These are phyloP conservation scores for Opisthograptis luteolata DNA, from an alignment of 2,888 invertebrate species.

Conservation along the genomic window DNA sequence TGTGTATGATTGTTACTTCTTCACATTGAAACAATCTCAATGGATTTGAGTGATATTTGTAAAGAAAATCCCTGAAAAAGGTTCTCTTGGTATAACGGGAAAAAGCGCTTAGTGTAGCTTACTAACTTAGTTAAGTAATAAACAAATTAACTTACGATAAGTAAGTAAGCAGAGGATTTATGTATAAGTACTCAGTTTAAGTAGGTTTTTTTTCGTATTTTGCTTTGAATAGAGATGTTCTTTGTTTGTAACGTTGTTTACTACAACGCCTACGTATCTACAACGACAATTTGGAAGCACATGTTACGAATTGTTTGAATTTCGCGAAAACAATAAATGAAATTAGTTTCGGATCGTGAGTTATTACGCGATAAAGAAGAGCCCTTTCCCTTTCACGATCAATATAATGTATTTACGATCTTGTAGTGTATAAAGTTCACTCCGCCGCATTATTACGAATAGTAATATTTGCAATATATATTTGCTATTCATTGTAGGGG, in stretches of 20 bases:
- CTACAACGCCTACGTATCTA: conserved; percentile 19
- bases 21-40: no score
- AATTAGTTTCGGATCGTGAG: conserved; percentile 44
- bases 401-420: conserved; percentile 43
- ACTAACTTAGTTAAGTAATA: no score
- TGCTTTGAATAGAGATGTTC: neutral
- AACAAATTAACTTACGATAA: no score
- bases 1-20: no score
- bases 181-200: no score
- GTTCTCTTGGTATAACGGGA: no score
- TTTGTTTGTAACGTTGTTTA: conserved; percentile 15
- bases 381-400: conserved; percentile 39
- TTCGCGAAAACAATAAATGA: conserved; percentile 38
- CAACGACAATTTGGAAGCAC: conserved; percentile 26
- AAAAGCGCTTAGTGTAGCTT: no score
- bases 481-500: no score
- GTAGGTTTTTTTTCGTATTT: neutral
- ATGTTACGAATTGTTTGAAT: conserved; percentile 26
- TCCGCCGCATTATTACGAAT: conserved; percentile 3
- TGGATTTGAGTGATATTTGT: no score
- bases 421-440: conserved; percentile 6
- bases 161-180: no score
- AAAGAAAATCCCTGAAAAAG: no score
- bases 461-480: neutral
- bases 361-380: conserved; percentile 42